Percentiles rank a stretch among this genome's conserved stretches.
Conservation (phyloP, 2,888 invertebrate species). For the Melipona bicolor region DNA sequence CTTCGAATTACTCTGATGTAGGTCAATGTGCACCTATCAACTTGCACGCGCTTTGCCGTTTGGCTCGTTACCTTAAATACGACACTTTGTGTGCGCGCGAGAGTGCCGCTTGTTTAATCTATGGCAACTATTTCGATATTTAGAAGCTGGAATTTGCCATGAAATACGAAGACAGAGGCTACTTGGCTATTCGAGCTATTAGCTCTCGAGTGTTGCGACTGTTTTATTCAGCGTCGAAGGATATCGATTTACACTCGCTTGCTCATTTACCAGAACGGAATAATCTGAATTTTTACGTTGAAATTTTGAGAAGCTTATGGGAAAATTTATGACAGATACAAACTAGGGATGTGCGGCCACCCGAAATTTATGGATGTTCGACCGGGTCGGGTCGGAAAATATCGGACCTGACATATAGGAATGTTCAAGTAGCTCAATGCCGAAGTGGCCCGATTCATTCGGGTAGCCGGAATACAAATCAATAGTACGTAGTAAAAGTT, state of each 20-base stretch:
- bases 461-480: no score
- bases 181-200: neutral
- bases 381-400: no score
- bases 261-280: neutral
- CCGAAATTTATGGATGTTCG: no score
- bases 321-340: no score
- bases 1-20: slow-evolving; percentile 55
- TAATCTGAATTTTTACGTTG: neutral
- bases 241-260: neutral
- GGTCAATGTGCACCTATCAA: slow-evolving; percentile 61
- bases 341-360: no score
- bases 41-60: slow-evolving; percentile 33
- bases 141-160: neutral
- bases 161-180: neutral
- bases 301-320: neutral
- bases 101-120: slow-evolving; percentile 26
- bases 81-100: slow-evolving; percentile 38
- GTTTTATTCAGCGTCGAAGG: neutral
- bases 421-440: no score
- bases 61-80: slow-evolving; percentile 42
- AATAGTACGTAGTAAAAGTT: no score
- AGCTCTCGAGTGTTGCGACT: neutral
- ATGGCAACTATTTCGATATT: slow-evolving; percentile 6
- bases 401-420: no score
- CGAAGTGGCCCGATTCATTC: no score